A percentile compares a stretch with the other conserved stretches of the same genome.
Evolutionary conservation across 1,140 invertebrate genomes (phyloP).

Genomic region (Bombus polaris): DNA sequence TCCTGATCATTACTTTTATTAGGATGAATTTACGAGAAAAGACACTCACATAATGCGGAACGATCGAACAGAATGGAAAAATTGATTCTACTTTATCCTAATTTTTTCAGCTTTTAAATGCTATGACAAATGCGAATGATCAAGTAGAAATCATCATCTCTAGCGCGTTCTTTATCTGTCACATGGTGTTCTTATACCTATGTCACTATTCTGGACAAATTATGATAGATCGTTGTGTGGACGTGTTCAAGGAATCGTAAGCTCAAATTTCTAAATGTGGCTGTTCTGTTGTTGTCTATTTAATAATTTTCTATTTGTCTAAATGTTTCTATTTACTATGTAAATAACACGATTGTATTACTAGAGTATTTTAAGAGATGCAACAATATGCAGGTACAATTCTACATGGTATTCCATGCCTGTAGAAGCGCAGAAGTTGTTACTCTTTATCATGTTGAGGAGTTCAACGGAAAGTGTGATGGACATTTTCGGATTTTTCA

Average conservation of each 20-base stretch:
- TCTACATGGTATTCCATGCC: constrained; percentile 26
- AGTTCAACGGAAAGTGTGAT: no score
- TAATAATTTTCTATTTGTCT: no score
- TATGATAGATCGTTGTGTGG: not conserved
- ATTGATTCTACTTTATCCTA: no score
- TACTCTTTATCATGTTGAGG: constrained; percentile 14
- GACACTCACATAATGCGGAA: no score
- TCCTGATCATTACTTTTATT: no score
- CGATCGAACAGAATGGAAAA: no score
- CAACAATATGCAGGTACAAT: constrained; percentile 3
- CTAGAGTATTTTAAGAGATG: accelerated
- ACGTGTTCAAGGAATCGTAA: not conserved
- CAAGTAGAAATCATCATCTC: not conserved
- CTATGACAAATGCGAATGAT: not conserved
- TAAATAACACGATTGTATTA: not conserved
- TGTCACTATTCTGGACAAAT: not conserved
- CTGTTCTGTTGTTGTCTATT: no score
- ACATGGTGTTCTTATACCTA: not conserved
- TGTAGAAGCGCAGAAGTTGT: not conserved
- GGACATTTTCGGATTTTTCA: no score
- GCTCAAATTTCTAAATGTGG: not conserved
- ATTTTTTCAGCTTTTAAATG: not conserved
- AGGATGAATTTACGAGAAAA: no score
- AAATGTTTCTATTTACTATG: no score
- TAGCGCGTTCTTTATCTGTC: accelerated